Percentiles rank a stretch among this genome's conserved stretches.
These are phyloP conservation scores for Cricetomys ansorgei DNA, from an alignment of 2,113 vertebrate species.

Conservation along the genomic window DNA sequence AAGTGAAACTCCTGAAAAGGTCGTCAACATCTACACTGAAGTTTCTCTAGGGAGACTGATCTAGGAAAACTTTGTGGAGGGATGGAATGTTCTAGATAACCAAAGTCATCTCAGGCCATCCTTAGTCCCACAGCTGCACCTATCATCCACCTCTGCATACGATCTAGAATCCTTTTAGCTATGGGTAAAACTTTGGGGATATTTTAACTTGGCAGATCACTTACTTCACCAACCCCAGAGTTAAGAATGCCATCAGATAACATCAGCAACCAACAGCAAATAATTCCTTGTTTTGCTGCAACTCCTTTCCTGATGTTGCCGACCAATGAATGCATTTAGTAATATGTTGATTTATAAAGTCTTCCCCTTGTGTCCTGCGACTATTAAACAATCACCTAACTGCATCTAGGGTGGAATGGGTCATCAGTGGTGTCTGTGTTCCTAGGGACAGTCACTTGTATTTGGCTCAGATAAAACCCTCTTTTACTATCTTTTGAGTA, in stretches of 20 bases:
- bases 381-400: neutral
- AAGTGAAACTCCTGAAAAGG: too few species aligned
- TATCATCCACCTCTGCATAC: neutral
- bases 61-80: neutral
- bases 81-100: neutral
- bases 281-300: too few species aligned
- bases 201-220: neutral
- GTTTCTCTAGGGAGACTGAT: too few species aligned
- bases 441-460: neutral
- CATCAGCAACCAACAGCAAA: too few species aligned
- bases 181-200: neutral
- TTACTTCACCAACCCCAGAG: neutral
- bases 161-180: neutral
- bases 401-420: neutral
- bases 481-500: neutral
- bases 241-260: neutral
- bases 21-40: neutral
- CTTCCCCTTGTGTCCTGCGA: neutral
- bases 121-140: neutral
- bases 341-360: neutral
- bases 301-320: too few species aligned
- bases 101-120: neutral
- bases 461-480: neutral
- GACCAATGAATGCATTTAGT: neutral
- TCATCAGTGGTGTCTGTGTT: neutral